A percentile compares a stretch with the other conserved stretches of the same genome.
Conservation (phyloP, 2,888 invertebrate genomes). For the Emmelina monodactyla region DNA sequence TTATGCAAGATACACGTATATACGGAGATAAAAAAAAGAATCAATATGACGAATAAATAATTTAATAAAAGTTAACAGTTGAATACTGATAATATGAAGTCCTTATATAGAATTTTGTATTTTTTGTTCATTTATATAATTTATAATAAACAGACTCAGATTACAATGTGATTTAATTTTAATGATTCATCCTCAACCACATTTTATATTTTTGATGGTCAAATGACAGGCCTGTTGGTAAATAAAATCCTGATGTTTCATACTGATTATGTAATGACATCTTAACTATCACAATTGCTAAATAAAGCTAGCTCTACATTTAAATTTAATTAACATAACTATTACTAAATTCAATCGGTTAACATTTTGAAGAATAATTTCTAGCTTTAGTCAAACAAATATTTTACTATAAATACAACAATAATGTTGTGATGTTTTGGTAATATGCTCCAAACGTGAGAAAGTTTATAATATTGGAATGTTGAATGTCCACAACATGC, state of each 20-base stretch:
- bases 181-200: no score
- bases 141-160: no score
- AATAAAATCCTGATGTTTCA: neutral
- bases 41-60: constrained; percentile 40
- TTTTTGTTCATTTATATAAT: no score
- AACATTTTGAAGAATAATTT: neutral
- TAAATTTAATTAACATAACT: neutral
- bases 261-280: constrained; percentile 2
- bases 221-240: no score
- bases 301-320: neutral
- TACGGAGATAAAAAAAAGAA: constrained; percentile 14
- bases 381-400: neutral
- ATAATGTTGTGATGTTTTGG: no score
- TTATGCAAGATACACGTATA: neutral
- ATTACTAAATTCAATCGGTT: neutral
- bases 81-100: constrained; percentile 47
- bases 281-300: constrained; percentile 3
- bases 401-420: no score
- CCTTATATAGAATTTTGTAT: no score
- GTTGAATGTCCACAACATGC: no score
- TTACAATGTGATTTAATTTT: no score
- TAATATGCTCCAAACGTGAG: no score
- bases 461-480: no score
- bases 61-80: constrained; percentile 56
- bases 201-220: constrained; percentile 1